Base-by-base conservation (phyloP, 35 echinoderm and acorn worm species). In the Ophiothrix spiculata region DNA sequence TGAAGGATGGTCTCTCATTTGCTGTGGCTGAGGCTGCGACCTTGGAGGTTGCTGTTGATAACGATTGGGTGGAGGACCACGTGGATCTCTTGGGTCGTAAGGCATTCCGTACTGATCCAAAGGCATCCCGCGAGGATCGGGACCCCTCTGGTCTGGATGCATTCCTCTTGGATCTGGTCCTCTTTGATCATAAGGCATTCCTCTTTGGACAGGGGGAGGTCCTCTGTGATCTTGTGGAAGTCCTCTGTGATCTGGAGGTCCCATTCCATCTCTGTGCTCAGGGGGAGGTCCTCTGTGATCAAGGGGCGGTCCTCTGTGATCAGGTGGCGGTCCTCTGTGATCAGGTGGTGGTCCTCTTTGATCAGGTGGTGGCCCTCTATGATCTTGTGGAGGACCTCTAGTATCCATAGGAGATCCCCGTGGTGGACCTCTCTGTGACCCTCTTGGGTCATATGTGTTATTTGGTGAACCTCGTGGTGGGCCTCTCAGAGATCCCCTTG, bases 291-390 rank as follows among this genome's bases (percentile, higher is more conserved):
- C 60, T 69, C 60, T 69, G 77, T 79, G 60, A 69, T 69, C 60
- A 2, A 28, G 60, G 17, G 60, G 60, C 3, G 60, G 60, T 2
- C 60, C 60, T 35, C 77, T 37, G 35, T 79, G 77, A 79, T 38
- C 35, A 21, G 39, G 77, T 79, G 80, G 80, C 23, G 73, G 79
- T 36, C 80, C 64, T 49, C 23, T 42, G 76, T 86, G 83, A 54
- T 91, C 54, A 39, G 56, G 77, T 80, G 83, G 83, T 74, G 83
- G 78, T 0, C 76, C 83, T 49, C 77, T 79, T 23, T 91, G 89
- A 35, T 42, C 76, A 17, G 64, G 73, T 32, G 35, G 86, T 33
- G 39, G 76, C 31, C 19, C 76, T n/a, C 60, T 69, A n/a, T 69
- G 60, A 25, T 69, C 60, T 69, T 15, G 60, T 12, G 60, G 60